Base-by-base conservation (phyloP, 2,113 vertebrate species). In the Chloroceryle aenea region DNA sequence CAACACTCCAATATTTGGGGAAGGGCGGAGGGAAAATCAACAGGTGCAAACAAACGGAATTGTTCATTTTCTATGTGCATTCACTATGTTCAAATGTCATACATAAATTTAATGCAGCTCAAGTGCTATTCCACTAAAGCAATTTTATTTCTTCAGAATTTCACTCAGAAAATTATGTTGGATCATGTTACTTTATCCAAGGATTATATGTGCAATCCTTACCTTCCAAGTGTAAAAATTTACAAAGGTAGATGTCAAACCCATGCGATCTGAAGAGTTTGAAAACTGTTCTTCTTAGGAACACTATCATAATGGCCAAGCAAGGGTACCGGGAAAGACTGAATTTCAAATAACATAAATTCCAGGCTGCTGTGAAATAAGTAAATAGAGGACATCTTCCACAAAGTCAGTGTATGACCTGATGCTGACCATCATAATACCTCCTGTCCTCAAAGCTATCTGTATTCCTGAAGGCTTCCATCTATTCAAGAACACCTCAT, bases 1-100 rank as follows among this genome's bases (percentile, higher is more conserved):
- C 17, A 56, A 30, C 19, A 61, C 6, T 73, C 23, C 14, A 68
- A 10, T 26, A 26, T 73, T 77, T 25, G 4, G 3, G 7, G n/a
- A n/a, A n/a, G n/a, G n/a, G n/a, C n/a, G n/a, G n/a, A 6, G 5
- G 1, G 3, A 34, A 38, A 16, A 5, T 55, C 16, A 63, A 15
- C 18, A 56, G 4, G 4, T 63, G 32, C 18, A 72, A 52, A 38
- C 18, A 82, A 63, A 76, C 12, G 7, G 13, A 71, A 71, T 26
- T 42, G 8, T 66, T 14, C 5, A 13, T 20, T 66, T 82, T 45
- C 43, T 72, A 10, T 47, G 38, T 64, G 58, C 21, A 59, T 64
- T 53, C 43, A 72, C 32, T 47, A 66, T 21, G 18, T 30, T 64
- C 38, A 40, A 59, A 75, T 76, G 59, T 47, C 43, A 38, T 47